phyloP scores from a whole-genome alignment of 2,797 vertebrate genomes.

The Lates japonicus region DNA sequence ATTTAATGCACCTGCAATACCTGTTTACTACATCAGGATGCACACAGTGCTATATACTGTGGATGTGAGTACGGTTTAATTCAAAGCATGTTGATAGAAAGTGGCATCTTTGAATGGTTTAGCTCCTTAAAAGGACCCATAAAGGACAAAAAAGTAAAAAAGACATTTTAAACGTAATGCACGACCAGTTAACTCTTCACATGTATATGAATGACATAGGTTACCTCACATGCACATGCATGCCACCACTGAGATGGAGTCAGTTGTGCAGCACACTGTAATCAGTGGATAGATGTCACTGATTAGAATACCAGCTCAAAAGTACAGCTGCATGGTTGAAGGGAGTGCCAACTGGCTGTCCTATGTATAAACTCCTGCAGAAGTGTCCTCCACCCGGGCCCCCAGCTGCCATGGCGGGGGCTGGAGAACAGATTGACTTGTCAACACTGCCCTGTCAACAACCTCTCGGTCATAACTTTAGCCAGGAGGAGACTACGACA shows the following conservation, averaged over 20 bases:
- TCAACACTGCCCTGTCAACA: constrained; percentile 80
- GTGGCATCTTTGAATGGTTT: neutral
- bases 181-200: neutral
- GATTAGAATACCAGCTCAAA: constrained; percentile 8
- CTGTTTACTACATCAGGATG: neutral
- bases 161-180: neutral
- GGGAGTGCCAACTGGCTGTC: constrained; percentile 21
- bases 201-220: neutral
- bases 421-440: constrained; percentile 74
- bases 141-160: neutral
- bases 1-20: neutral
- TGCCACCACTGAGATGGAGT: neutral
- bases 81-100: neutral
- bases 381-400: constrained; percentile 44
- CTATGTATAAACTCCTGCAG: constrained; percentile 28
- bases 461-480: constrained; percentile 49
- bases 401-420: constrained; percentile 61
- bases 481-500: constrained; percentile 27
- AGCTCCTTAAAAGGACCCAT: neutral
- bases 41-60: neutral
- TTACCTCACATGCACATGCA: neutral
- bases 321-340: constrained; percentile 17
- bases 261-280: neutral
- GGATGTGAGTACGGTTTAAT: neutral
- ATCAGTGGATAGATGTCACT: neutral